Evolutionary conservation across 2,888 invertebrate genomes (phyloP).

Genomic region (Hydropsyche betteni): DNA sequence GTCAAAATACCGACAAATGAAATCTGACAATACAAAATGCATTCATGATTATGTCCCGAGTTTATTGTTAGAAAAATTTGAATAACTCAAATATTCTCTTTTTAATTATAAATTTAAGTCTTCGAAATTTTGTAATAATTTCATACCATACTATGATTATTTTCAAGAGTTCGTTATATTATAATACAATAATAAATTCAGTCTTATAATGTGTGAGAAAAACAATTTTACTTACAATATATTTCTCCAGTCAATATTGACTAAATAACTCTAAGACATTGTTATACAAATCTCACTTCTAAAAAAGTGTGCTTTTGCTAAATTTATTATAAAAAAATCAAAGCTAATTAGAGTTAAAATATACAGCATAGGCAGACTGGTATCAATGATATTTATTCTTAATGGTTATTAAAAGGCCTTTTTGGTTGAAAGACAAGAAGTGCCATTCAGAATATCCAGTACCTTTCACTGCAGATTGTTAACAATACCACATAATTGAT

Average conservation of each 20-base stretch:
- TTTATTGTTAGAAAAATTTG: constrained; percentile 1
- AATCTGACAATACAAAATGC: neutral
- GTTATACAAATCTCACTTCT: constrained; percentile 30
- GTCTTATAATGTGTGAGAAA: constrained; percentile 51
- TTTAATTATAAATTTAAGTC: constrained; percentile 43
- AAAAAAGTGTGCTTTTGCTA: constrained; percentile 23
- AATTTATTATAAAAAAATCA: constrained; percentile 37
- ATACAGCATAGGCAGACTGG: constrained; percentile 51
- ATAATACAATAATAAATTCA: constrained; percentile 51
- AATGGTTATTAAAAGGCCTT: constrained; percentile 46
- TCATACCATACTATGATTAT: constrained; percentile 43
- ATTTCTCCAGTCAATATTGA: constrained; percentile 46
- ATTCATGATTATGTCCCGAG: neutral
- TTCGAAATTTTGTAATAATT: constrained; percentile 47
- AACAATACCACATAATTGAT: constrained; percentile 1
- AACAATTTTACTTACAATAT: constrained; percentile 47
- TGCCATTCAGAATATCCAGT: constrained; percentile 33
- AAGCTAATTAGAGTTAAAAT: constrained; percentile 44
- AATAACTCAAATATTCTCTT: constrained; percentile 1
- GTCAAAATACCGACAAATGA: neutral
- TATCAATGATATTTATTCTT: constrained; percentile 48
- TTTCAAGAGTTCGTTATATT: constrained; percentile 44
- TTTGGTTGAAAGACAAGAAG: constrained; percentile 44
- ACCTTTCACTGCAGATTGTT: constrained; percentile 9
- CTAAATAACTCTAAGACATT: constrained; percentile 39